phyloP scores from a whole-genome alignment of 2,888 invertebrate genomes.

The Scaptomyza tumidula region DNA sequence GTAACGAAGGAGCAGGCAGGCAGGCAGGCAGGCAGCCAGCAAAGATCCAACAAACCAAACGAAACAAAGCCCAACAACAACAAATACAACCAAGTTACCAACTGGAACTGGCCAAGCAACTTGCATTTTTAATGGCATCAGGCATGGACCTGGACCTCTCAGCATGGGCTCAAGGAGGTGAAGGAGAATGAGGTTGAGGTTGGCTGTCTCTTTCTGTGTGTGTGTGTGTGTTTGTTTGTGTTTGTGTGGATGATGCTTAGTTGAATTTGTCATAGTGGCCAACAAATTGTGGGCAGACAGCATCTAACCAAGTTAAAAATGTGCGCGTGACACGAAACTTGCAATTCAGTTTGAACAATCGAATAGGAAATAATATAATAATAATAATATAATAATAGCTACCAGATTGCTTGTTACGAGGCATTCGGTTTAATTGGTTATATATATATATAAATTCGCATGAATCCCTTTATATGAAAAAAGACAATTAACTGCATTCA shows the following conservation, averaged over 20 bases:
- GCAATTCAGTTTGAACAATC: background rate
- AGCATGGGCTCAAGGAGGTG: conserved; percentile 17
- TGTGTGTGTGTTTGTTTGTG: background rate
- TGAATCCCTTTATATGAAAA: background rate
- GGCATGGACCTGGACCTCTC: conserved; percentile 27
- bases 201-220: background rate
- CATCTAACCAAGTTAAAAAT: conserved; percentile 37
- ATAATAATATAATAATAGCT: too few relatives aligned
- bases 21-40: too few relatives aligned
- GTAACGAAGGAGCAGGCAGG: conserved; percentile 63
- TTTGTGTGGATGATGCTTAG: conserved; percentile 47
- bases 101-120: conserved; percentile 67
- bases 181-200: background rate
- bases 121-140: conserved; percentile 78
- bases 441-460: background rate
- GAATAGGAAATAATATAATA: too few relatives aligned
- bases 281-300: conserved; percentile 65
- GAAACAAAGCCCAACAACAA: conserved; percentile 38
- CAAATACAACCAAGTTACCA: conserved; percentile 49
- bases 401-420: too few relatives aligned
- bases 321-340: conserved; percentile 30
- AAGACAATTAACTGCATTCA: background rate
- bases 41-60: background rate
- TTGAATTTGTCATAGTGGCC: conserved; percentile 67
- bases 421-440: background rate